Conservation (phyloP, 2,888 invertebrate species). For the Rotaria socialis region DNA sequence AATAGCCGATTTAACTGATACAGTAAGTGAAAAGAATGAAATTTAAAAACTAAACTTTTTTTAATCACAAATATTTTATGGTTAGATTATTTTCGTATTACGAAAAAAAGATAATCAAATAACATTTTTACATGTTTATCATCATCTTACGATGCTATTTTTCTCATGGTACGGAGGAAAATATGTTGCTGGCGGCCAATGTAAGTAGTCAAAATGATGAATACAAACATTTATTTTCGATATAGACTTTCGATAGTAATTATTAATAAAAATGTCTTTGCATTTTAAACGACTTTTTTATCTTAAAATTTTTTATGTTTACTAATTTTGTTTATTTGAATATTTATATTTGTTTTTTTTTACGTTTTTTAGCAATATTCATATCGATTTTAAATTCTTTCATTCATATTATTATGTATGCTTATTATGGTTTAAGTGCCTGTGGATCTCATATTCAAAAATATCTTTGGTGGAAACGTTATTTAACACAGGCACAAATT, state of each 20-base stretch:
- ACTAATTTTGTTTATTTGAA: not conserved
- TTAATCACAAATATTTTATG: not conserved
- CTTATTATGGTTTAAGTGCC: slow-evolving; percentile 58
- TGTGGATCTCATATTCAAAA: slow-evolving; percentile 57
- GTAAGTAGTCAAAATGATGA: slow-evolving; percentile 50
- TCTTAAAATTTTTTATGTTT: no score
- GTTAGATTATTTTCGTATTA: slow-evolving; percentile 56
- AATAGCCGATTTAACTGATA: slow-evolving; percentile 59
- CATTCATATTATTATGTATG: slow-evolving; percentile 59
- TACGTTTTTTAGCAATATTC: not conserved
- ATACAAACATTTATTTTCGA: no score
- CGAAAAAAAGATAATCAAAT: slow-evolving; percentile 60
- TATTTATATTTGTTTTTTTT: not conserved
- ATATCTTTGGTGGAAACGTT: slow-evolving; percentile 60
- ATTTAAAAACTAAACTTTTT: not conserved
- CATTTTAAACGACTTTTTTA: no score
- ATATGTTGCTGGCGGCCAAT: slow-evolving; percentile 60
- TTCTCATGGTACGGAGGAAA: slow-evolving; percentile 60
- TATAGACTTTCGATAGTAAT: no score
- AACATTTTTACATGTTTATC: slow-evolving; percentile 60
- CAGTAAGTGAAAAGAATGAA: slow-evolving; percentile 50
- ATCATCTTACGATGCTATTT: slow-evolving; percentile 60
- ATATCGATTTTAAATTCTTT: slow-evolving; percentile 54
- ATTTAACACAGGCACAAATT: slow-evolving; percentile 58
- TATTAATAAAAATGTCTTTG: no score